Evolutionary conservation across 2,888 invertebrate genomes (phyloP), one percentile per base, ranked within the genome.

Genomic region (Drosophila pseudotalamancana): DNA sequence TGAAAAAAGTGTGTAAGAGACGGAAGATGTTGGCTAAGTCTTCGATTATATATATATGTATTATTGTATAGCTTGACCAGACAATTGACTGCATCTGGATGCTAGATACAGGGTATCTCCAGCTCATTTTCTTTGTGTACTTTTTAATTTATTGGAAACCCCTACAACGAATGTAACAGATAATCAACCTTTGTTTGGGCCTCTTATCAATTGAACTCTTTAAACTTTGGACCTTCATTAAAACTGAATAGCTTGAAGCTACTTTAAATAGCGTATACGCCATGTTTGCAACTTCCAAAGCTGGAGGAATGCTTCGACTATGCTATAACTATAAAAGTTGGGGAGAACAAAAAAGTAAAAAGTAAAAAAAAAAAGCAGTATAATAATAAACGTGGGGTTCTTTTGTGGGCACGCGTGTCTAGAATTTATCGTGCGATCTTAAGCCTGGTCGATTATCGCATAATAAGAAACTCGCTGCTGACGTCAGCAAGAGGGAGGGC

Each of bases 371-470:
- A 23, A 45, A 37, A 53, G 32, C 40, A 34, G 35, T 29, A 59
- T 62, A 67, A 54, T 48, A 55, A 68, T 55, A 62, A 82, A 75
- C 80, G 77, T 83, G 66, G 45, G 67, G 48, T 45, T 69, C 79
- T 85, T 82, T 70, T 57, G 65, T 60, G 45, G 34, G 31, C 48
- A 62, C 71, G 81, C 84, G 81, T 81, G 81, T 78, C 68, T 72
- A 67, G 81, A 81, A 81, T 81, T 77, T 56, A 83, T 74, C 49
- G 60, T 29, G 37, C 42, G 64, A 63, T 53, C 18, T 25, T 8
- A 43, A 29, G 64, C 40, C 49, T 16, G 25, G 29, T 29, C 34
- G 60, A 59, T 72, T 66, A 75, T 61, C 69, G 76, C 72, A 66
- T 60, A 66, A 64, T 54, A 56, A 76, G 67, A 54, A 67, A 49